phyloP scores from a whole-genome alignment of 2,888 invertebrate species.

The Eupithecia dodoneata region DNA sequence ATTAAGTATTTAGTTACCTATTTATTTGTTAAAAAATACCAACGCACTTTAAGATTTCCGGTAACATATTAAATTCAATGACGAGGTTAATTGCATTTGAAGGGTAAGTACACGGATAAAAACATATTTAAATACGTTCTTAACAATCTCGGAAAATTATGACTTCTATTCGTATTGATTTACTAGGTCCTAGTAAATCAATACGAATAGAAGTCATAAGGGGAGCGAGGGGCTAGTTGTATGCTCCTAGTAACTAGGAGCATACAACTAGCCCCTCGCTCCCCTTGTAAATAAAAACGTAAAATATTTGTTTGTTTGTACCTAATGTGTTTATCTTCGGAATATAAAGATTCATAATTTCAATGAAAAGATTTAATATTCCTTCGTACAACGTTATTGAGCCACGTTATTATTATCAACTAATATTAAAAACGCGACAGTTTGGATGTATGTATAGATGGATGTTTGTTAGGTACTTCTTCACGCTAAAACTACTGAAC shows the following conservation, averaged over 20 bases:
- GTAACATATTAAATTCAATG: constrained; percentile 4
- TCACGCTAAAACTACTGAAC: no score
- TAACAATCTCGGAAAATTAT: background rate
- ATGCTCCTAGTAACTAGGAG: background rate
- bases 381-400: background rate
- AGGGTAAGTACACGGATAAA: background rate
- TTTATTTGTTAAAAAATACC: background rate
- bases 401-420: background rate
- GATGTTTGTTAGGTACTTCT: no score
- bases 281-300: background rate
- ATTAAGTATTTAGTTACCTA: background rate
- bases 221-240: background rate
- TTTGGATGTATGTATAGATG: no score
- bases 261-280: background rate
- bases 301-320: background rate
- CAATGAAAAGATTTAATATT: background rate
- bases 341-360: background rate
- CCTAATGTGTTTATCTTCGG: background rate
- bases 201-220: no score
- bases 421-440: no score
- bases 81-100: background rate
- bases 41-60: background rate
- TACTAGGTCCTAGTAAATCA: no score
- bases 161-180: background rate
- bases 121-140: background rate